Evolutionary conservation across 37 sponge, comb jelly and placozoan species (phyloP), one percentile per base, ranked within the genome.

Genomic region (Eunapius fragilis): DNA sequence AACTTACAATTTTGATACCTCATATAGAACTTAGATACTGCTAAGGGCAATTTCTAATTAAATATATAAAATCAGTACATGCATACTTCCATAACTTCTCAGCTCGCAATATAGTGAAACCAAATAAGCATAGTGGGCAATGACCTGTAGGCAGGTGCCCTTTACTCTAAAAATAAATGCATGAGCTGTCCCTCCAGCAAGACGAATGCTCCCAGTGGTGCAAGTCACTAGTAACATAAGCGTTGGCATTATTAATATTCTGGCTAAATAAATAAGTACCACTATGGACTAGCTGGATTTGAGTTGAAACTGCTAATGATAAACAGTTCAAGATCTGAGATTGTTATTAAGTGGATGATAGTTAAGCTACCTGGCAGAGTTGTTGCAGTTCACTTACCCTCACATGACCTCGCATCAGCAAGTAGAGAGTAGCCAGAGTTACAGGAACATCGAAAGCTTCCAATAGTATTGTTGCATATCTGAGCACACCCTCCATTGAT

Each of bases 391-490:
- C 0, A 26, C 50, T 80, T 49, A 80, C 80, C 69, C 17, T 30
- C 31, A 48, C 80, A 80, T 37, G 80, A 67, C 28, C 48, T 28
- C 67, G 19, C 80, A 80, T 80, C 80, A 50, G 80, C 30, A 50
- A 28, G 69, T 9, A 80, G 80, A 12, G 17, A 31, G 37, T 80
- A 80, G 26, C 80, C 80, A 58, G 19, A 2, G 36, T 47, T 47
- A 31, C 80, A 80, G 31, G 26, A 67, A 80, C 80, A 80, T 3
- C 48, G 24, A 50, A 31, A 80, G 19, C 80, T 80, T 67, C 69
- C 80, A 80, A 58, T 23, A 37, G 80, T 80, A 80, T 80, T 80
- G 67, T 48, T 50, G 78, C 78, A 77, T 32, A 41, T 77, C 33
- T 77, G 78, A 11, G 31, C 25, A 77, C 78, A 77, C 26, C 26